Conservation (phyloP, 2,888 invertebrate genomes). For the Rhorus exstirpatorius region DNA sequence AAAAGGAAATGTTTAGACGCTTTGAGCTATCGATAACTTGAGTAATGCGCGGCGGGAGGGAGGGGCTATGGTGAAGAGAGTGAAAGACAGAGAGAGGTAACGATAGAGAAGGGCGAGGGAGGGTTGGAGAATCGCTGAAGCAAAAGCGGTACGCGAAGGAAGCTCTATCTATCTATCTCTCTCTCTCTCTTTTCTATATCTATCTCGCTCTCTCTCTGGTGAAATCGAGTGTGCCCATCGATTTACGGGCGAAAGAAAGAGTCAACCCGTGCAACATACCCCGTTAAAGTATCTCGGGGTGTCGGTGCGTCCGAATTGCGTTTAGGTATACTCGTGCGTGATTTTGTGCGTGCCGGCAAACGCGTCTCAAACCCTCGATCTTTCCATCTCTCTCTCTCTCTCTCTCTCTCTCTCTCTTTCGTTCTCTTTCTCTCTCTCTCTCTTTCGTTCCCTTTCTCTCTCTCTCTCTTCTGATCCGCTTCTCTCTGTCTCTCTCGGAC, state of each 20-base stretch:
- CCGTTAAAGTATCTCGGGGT: slow-evolving; percentile 73
- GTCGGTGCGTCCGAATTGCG: slow-evolving; percentile 77
- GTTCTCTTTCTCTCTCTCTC: too few species aligned
- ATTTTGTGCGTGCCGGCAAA: slow-evolving; percentile 76
- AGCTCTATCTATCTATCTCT: slow-evolving; percentile 45
- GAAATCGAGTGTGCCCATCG: slow-evolving; percentile 82
- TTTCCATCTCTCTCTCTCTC: too few species aligned
- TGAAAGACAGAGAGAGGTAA: slow-evolving; percentile 38
- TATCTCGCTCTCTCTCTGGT: slow-evolving; percentile 68
- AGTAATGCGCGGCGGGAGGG: slow-evolving; percentile 1
- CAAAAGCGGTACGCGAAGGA: slow-evolving; percentile 62
- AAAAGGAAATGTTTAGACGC: slow-evolving; percentile 41
- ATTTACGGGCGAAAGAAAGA: slow-evolving; percentile 78
- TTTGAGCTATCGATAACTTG: slow-evolving; percentile 56
- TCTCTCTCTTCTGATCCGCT: background rate
- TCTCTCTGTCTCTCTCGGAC: background rate
- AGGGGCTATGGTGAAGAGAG: slow-evolving; percentile 26
- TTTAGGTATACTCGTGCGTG: slow-evolving; percentile 52
- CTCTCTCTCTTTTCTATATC: slow-evolving; percentile 25
- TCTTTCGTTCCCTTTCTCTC: too few species aligned
- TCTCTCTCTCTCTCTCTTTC: too few species aligned
- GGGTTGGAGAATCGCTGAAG: slow-evolving; percentile 58
- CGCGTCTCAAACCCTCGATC: slow-evolving; percentile 58
- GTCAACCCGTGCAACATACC: slow-evolving; percentile 73
- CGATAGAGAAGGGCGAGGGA: slow-evolving; percentile 51